Conservation (phyloP, 1,140 invertebrate genomes). For the Lordiphosa mommai region DNA sequence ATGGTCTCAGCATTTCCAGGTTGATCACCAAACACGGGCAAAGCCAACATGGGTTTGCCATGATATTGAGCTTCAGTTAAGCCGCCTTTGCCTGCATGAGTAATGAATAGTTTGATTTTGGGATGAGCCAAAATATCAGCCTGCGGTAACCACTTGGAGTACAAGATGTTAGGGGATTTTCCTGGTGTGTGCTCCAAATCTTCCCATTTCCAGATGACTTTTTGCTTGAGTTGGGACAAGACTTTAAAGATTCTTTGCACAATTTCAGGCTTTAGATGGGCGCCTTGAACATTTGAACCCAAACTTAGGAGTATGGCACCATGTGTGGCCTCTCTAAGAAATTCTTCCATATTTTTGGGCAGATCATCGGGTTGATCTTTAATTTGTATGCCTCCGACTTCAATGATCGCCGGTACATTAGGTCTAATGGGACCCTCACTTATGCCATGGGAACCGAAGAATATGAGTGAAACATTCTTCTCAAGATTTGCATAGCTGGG, state of each 20-base stretch:
- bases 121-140: slow-evolving; percentile 84
- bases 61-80: slow-evolving; percentile 85
- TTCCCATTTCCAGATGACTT: slow-evolving; percentile 83
- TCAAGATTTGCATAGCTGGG: slow-evolving; percentile 16
- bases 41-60: slow-evolving; percentile 84
- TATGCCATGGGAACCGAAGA: slow-evolving; percentile 22
- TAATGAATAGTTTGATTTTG: slow-evolving; percentile 85
- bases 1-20: slow-evolving; percentile 80
- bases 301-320: slow-evolving; percentile 83
- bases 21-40: slow-evolving; percentile 85
- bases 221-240: slow-evolving; percentile 79
- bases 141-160: slow-evolving; percentile 85
- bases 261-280: slow-evolving; percentile 66
- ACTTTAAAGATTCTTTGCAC: slow-evolving; percentile 74
- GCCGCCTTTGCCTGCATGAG: slow-evolving; percentile 85
- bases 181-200: slow-evolving; percentile 57
- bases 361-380: slow-evolving; percentile 47
- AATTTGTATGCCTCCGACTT: slow-evolving; percentile 77
- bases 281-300: slow-evolving; percentile 80
- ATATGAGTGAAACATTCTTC: slow-evolving; percentile 35
- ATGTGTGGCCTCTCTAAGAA: slow-evolving; percentile 53
- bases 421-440: slow-evolving; percentile 47
- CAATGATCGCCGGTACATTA: slow-evolving; percentile 57
- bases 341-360: slow-evolving; percentile 51
- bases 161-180: slow-evolving; percentile 82